Conservation (phyloP, 2,797 vertebrate species). For the Microcaecilia unicolor region DNA sequence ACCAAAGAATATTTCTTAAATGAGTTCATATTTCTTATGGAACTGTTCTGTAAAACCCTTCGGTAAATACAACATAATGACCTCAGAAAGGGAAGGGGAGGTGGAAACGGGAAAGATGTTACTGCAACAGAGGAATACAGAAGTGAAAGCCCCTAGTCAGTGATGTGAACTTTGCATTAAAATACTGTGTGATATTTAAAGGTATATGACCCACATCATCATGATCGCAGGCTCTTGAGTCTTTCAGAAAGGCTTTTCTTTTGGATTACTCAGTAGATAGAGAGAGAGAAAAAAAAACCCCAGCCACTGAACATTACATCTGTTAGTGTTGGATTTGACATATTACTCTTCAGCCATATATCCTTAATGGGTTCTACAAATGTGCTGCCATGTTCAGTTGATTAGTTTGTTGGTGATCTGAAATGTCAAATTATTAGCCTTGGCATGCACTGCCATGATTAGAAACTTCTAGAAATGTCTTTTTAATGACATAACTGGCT, state of each 20-base stretch:
- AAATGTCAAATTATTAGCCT: constrained; percentile 62
- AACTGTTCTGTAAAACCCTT: background rate
- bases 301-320: constrained; percentile 23
- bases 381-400: constrained; percentile 47
- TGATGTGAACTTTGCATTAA: constrained; percentile 21
- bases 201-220: rapidly evolving
- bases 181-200: constrained; percentile 7
- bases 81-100: background rate
- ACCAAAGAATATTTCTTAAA: background rate
- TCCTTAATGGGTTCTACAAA: constrained; percentile 43
- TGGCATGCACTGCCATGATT: constrained; percentile 37
- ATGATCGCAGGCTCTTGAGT: background rate
- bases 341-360: constrained; percentile 13
- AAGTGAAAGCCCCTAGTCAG: constrained; percentile 7
- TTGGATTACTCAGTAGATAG: constrained; percentile 14
- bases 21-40: background rate
- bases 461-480: constrained; percentile 29
- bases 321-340: constrained; percentile 19
- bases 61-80: background rate
- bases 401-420: constrained; percentile 50
- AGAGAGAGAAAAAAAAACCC: too few species aligned
- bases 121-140: constrained; percentile 11
- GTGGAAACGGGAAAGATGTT: constrained; percentile 13
- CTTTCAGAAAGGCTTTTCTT: constrained; percentile 10
- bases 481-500: constrained; percentile 42